phyloP scores from a whole-genome alignment of 2,888 invertebrate species.

The Poecilobothrus nobilitatus region DNA sequence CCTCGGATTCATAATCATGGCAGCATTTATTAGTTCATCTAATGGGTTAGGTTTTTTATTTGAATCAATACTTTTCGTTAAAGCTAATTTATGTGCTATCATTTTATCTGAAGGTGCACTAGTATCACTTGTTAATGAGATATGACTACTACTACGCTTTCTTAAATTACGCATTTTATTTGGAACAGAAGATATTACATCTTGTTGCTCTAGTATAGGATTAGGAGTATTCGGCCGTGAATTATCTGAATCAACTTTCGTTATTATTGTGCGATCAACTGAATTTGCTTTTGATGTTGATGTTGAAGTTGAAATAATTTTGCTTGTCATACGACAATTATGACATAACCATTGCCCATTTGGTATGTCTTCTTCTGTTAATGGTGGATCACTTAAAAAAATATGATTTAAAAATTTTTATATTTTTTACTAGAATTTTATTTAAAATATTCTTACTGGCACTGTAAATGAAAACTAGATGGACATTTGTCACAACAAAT shows the following conservation, averaged over 20 bases:
- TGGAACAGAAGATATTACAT: constrained; percentile 33
- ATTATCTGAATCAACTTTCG: not conserved
- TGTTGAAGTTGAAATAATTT: constrained; percentile 25
- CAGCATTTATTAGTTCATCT: constrained; percentile 71
- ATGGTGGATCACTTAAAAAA: constrained; percentile 74
- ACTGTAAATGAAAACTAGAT: constrained; percentile 89
- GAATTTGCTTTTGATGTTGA: constrained; percentile 44
- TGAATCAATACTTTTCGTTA: constrained; percentile 36
- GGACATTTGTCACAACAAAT: constrained; percentile 95
- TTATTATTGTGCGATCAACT: constrained; percentile 38
- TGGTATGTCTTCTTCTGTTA: constrained; percentile 83
- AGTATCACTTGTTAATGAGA: constrained; percentile 35
- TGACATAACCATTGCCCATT: constrained; percentile 87
- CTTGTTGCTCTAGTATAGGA: constrained; percentile 9
- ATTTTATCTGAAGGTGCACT: constrained; percentile 24
- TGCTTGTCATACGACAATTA: constrained; percentile 54
- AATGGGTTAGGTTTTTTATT: constrained; percentile 53
- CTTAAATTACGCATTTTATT: constrained; percentile 44
- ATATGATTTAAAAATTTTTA: not conserved
- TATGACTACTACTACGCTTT: constrained; percentile 38
- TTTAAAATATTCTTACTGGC: constrained; percentile 62
- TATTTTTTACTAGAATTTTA: not conserved
- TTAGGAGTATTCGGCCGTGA: constrained; percentile 36
- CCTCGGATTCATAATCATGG: constrained; percentile 75
- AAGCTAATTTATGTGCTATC: constrained; percentile 26